These are phyloP conservation scores for Rhea pennata DNA, from an alignment of 2,113 vertebrate species.

Conservation along the genomic window DNA sequence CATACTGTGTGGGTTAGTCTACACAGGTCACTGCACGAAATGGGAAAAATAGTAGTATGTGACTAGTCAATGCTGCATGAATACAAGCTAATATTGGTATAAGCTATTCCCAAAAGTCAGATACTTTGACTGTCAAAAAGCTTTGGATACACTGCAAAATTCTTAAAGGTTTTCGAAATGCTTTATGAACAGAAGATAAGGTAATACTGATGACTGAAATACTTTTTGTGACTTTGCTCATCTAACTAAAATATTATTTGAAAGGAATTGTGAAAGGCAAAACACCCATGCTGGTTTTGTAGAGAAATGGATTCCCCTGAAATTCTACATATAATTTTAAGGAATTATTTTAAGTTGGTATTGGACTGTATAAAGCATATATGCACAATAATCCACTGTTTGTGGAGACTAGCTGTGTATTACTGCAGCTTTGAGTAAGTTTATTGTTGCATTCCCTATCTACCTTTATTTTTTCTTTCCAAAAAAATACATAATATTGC, in stretches of 20 bases:
- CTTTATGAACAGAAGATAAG: neutral
- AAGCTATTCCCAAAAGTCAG: neutral
- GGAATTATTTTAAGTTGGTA: neutral
- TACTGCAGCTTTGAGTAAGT: neutral
- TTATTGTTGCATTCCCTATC: neutral
- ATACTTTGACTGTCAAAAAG: neutral
- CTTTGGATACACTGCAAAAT: neutral
- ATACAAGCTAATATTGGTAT: neutral
- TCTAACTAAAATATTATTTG: neutral
- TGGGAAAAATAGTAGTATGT: neutral
- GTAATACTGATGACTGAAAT: neutral
- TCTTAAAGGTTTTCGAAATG: neutral
- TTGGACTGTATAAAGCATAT: neutral
- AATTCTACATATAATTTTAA: neutral
- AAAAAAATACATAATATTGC: neutral
- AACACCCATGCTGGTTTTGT: neutral
- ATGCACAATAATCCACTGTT: neutral
- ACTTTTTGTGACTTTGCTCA: neutral
- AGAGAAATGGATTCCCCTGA: neutral
- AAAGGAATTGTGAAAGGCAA: neutral
- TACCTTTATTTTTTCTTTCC: neutral
- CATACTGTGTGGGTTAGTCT: neutral
- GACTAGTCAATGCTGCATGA: neutral
- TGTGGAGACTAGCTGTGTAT: neutral
- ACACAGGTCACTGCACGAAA: neutral